Evolutionary conservation across 2,113 vertebrate species (phyloP).

Genomic region (Dipodomys merriami): DNA sequence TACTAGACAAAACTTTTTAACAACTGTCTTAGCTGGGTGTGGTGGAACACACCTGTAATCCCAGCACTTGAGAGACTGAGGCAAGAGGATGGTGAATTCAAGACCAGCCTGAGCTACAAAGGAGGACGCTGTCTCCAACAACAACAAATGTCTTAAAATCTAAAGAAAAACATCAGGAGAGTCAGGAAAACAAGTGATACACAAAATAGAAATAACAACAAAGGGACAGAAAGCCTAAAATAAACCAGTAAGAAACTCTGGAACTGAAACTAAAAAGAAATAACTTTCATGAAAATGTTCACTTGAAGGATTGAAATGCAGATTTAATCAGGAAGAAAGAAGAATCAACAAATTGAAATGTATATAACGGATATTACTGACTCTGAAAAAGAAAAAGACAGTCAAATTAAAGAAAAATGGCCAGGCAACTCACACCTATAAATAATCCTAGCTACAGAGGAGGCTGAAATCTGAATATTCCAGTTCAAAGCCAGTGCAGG

Average conservation of each 20-base stretch:
- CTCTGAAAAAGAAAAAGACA: background rate
- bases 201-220: background rate
- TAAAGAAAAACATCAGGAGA: background rate
- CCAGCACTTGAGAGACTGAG: too few species aligned
- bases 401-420: background rate
- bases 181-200: background rate
- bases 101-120: background rate
- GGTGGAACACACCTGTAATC: background rate
- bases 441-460: too few species aligned
- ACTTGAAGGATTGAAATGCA: background rate
- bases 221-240: background rate
- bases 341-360: background rate
- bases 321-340: background rate
- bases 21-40: background rate
- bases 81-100: too few species aligned
- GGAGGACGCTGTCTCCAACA: background rate
- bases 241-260: background rate
- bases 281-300: background rate
- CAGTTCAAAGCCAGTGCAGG: too few species aligned
- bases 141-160: background rate
- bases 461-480: too few species aligned
- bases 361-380: background rate
- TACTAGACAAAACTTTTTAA: background rate
- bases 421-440: background rate
- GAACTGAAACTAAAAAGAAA: background rate